These are phyloP conservation scores for Formica selysi DNA, from an alignment of 1,140 invertebrate species.

Conservation along the genomic window DNA sequence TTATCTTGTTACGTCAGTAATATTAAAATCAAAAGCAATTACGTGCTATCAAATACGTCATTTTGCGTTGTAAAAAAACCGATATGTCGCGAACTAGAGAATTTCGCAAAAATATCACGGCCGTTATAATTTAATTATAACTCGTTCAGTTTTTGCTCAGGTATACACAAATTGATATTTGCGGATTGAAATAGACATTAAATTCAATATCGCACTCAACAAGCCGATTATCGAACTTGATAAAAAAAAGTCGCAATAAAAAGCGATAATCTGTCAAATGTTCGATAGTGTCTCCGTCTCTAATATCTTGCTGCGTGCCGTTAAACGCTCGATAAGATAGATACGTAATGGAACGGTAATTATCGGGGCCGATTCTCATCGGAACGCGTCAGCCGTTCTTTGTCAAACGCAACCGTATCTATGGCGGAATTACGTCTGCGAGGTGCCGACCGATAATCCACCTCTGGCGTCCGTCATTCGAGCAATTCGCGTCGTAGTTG, in stretches of 20 bases:
- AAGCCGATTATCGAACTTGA: conserved; percentile 34
- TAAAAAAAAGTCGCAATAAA: conserved; percentile 21
- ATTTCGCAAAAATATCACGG: neutral
- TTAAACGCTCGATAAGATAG: conserved; percentile 42
- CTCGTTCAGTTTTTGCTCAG: neutral
- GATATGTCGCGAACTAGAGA: neutral
- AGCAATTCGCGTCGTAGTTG: conserved; percentile 60
- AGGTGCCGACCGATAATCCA: conserved; percentile 74
- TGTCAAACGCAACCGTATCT: conserved; percentile 59
- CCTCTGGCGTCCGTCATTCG: conserved; percentile 64
- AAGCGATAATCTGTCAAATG: conserved; percentile 45
- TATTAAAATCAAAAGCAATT: conserved; percentile 48
- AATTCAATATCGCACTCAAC: conserved; percentile 49
- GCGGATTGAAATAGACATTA: conserved; percentile 27
- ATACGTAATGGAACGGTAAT: conserved; percentile 50
- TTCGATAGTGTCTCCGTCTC: conserved; percentile 24
- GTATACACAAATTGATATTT: conserved; percentile 16
- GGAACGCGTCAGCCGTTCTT: conserved; percentile 48
- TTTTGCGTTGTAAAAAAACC: neutral
- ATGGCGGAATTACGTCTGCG: conserved; percentile 68
- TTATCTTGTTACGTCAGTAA: conserved; percentile 48
- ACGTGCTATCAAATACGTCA: conserved; percentile 11
- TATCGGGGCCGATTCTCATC: conserved; percentile 68
- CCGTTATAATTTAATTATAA: conserved; percentile 50
- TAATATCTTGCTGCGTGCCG: conserved; percentile 7